These are phyloP conservation scores for Pyrrhosoma nymphula DNA, from an alignment of 2,888 invertebrate genomes.

Conservation along the genomic window DNA sequence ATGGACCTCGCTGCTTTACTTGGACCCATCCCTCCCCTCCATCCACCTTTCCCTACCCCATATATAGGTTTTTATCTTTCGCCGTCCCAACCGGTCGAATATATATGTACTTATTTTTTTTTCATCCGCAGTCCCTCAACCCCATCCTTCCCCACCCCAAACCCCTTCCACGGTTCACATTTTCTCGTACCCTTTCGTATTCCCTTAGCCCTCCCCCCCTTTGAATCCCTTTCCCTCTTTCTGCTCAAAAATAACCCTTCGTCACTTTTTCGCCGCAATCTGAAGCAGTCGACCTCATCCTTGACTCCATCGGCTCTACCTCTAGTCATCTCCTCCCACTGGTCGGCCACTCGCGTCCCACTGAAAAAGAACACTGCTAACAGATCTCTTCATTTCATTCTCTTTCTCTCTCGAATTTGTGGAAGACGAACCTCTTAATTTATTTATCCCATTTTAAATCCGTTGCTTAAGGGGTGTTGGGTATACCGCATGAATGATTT, in stretches of 20 bases:
- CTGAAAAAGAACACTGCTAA: no score
- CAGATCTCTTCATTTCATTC: no score
- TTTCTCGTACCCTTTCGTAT: neutral
- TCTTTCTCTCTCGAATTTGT: no score
- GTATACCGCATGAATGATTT: no score
- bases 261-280: conserved; percentile 14
- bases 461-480: no score
- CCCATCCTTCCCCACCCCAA: neutral
- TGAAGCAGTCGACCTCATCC: neutral
- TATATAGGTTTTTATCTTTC: neutral
- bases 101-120: neutral
- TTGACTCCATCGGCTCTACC: no score
- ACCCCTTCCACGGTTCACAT: neutral
- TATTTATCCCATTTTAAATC: no score
- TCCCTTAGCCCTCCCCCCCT: neutral
- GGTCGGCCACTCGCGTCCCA: no score
- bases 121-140: neutral
- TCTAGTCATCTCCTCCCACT: no score
- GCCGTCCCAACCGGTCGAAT: no score
- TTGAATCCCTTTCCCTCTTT: neutral
- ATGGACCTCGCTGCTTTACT: neutral
- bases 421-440: no score
- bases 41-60: neutral
- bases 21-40: neutral
- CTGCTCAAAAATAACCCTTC: neutral